Percentiles rank a stretch among this genome's conserved stretches.
Conservation (phyloP, 1,140 invertebrate genomes). For the Drosophila mauritiana region DNA sequence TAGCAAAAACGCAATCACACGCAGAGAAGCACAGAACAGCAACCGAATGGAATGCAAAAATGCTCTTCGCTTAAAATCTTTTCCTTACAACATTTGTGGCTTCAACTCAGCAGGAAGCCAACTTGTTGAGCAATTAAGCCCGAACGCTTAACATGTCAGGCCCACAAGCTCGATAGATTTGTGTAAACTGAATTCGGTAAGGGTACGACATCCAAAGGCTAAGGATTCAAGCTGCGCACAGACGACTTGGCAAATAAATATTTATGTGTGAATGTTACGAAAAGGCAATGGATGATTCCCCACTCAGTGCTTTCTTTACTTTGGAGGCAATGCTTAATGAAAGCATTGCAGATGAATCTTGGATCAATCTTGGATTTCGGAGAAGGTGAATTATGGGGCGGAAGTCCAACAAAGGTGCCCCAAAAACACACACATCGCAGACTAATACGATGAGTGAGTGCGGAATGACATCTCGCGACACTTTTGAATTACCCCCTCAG, state of each 20-base stretch:
- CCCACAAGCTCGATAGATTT: slow-evolving; percentile 62
- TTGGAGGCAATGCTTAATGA: too few species aligned
- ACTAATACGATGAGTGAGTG: slow-evolving; percentile 15
- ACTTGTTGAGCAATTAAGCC: slow-evolving; percentile 80
- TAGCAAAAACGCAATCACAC: slow-evolving; percentile 18
- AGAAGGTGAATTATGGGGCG: too few species aligned
- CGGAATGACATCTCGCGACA: slow-evolving; percentile 15
- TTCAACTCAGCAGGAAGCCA: slow-evolving; percentile 54
- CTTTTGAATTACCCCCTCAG: slow-evolving; percentile 19
- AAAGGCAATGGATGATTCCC: too few species aligned
- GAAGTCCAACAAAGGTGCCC: neutral
- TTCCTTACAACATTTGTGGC: slow-evolving; percentile 18
- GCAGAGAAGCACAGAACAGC: slow-evolving; percentile 1
- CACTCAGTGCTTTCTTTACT: too few species aligned
- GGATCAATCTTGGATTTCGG: too few species aligned
- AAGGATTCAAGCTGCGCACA: neutral
- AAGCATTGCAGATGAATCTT: too few species aligned
- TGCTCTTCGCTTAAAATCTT: slow-evolving; percentile 12
- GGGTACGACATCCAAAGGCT: neutral
- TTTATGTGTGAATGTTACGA: neutral
- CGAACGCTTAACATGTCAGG: slow-evolving; percentile 35
- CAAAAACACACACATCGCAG: neutral
- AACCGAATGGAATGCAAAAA: slow-evolving; percentile 50
- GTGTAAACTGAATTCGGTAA: slow-evolving; percentile 41
- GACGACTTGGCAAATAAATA: slow-evolving; percentile 2